These are phyloP conservation scores for Sclerurus mexicanus DNA, from an alignment of 2,113 vertebrate genomes.

Conservation along the genomic window DNA sequence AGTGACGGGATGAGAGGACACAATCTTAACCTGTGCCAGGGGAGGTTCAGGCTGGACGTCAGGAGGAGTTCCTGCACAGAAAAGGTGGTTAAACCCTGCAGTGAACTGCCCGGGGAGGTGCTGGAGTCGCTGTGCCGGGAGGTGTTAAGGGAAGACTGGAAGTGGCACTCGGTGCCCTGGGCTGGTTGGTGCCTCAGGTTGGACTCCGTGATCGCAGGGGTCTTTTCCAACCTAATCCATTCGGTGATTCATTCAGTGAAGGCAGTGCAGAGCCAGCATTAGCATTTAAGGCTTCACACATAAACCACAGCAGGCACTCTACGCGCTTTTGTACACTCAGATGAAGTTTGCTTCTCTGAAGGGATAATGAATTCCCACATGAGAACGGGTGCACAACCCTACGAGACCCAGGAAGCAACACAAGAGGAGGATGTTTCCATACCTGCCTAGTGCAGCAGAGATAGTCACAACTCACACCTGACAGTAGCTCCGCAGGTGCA, in stretches of 20 bases:
- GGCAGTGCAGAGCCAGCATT: not conserved
- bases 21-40: not conserved
- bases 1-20: too few relatives aligned
- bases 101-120: too few relatives aligned
- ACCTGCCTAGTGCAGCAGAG: not conserved
- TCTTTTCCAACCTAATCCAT: not conserved
- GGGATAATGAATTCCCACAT: fast-evolving
- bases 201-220: not conserved
- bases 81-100: not conserved
- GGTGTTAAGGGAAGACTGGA: not conserved
- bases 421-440: fast-evolving
- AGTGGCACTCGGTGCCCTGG: not conserved
- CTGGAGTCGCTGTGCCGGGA: not conserved
- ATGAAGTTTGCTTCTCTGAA: not conserved
- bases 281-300: not conserved
- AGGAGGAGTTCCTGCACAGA: not conserved
- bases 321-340: fast-evolving
- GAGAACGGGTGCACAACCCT: not conserved
- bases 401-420: not conserved
- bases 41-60: not conserved
- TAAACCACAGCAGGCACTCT: fast-evolving
- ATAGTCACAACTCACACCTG: not conserved
- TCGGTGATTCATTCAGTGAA: not conserved
- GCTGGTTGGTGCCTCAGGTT: not conserved
- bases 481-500: not conserved